Evolutionary conservation across 2,797 vertebrate genomes (phyloP).

Genomic region (Onychomys torridus): DNA sequence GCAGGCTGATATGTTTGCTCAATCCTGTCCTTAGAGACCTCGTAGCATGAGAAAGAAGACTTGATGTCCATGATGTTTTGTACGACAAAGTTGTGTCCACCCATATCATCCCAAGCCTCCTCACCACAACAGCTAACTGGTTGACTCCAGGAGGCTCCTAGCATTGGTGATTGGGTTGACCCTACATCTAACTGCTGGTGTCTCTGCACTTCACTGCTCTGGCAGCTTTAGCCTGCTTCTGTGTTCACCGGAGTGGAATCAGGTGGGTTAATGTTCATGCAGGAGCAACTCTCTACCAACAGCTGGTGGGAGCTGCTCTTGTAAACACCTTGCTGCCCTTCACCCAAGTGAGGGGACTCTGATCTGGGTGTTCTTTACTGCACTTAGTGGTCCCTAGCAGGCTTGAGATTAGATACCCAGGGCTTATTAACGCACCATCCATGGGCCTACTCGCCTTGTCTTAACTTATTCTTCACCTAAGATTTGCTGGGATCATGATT

Average conservation of each 20-base stretch:
- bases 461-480: neutral
- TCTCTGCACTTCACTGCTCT: neutral
- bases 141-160: neutral
- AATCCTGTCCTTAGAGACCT: neutral
- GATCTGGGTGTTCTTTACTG: fast-evolving
- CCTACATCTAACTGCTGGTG: neutral
- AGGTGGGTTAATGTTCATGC: neutral
- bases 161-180: too few species aligned
- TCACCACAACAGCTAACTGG: neutral
- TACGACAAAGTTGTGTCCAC: fast-evolving
- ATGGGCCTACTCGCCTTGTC: neutral
- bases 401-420: too few species aligned
- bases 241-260: neutral
- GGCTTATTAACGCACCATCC: neutral
- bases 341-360: fast-evolving
- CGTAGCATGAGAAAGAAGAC: neutral
- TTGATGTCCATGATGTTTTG: fast-evolving
- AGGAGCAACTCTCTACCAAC: neutral
- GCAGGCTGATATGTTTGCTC: neutral
- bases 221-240: neutral
- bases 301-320: neutral
- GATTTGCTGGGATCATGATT: neutral
- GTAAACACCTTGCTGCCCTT: neutral
- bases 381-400: neutral
- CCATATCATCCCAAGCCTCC: neutral